Evolutionary conservation across 2,113 vertebrate species (phyloP), one percentile per base, ranked within the genome.

Genomic region (Lagopus muta): DNA sequence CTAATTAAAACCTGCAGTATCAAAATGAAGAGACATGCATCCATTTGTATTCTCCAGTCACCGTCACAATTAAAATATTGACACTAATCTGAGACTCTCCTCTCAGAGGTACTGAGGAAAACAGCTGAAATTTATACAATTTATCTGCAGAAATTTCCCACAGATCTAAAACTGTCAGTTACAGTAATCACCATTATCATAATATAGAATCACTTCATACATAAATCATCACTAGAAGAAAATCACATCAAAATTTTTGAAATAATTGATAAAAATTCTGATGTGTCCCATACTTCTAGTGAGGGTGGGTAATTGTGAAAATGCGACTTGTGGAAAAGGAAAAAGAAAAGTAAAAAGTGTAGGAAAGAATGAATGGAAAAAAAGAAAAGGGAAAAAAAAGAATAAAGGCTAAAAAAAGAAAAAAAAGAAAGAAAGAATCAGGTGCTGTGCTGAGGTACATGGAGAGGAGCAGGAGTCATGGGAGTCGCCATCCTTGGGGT

Each of bases 1-100:
- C 76, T 91, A 86, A 95, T 93, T 94, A 80, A 96, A 96, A 71
- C 3, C 11, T 24, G 42, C 15, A 64, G n/a, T 24, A 92, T 7
- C 62, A 40, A 74, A 89, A 94, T 89, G 55, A 88, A 91, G 74
- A 84, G 38, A 38, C 72, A 2, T 22, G 27, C 42, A 77, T 20
- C 6, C 30, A 14, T 65, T 50, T 50, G 66, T 62, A 69, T 73
- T 87, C 75, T 92, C 43, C 47, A 81, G 55, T 16, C 4, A 2
- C 25, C 79, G 19, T 57, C 42, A n/a, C 47, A 92, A 45, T 58
- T 34, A 81, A 92, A 90, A 76, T 86, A 57, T 81, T 89, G 60
- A 80, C 71, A 69, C 6, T 86, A 82, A 74, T 75, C 43, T 66
- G 34, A 10, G 73, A 66, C 18, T 85, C 36, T 86, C 32, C 13